These are phyloP conservation scores for Ardeotis arabs DNA, from an alignment of 2,113 vertebrate genomes.

Conservation along the genomic window DNA sequence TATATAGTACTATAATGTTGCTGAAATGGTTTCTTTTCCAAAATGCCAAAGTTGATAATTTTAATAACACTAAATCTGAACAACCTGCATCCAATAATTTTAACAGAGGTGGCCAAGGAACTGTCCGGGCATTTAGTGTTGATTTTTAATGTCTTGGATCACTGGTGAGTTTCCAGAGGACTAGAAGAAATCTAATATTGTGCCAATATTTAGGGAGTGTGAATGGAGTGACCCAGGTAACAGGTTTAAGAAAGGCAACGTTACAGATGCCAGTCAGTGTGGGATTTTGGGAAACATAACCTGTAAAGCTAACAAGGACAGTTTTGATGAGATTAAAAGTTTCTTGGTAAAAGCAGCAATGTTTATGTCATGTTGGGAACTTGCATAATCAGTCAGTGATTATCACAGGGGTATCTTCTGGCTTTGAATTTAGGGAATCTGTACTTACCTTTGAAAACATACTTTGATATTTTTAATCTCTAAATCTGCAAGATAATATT, in stretches of 20 bases:
- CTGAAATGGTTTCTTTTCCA: background rate
- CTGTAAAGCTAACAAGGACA: background rate
- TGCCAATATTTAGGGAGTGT: background rate
- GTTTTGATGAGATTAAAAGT: background rate
- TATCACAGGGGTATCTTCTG: background rate
- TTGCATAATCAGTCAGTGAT: background rate
- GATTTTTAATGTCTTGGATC: background rate
- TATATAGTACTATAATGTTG: background rate
- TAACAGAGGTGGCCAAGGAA: slow-evolving; percentile 14
- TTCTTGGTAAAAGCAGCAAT: background rate
- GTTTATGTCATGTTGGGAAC: background rate
- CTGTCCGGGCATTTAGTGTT: background rate
- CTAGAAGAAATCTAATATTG: background rate
- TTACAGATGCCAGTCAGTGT: background rate
- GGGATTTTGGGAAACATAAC: background rate
- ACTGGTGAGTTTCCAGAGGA: background rate
- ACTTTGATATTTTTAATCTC: background rate
- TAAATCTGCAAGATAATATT: background rate
- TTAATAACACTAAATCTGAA: background rate
- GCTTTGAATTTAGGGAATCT: background rate
- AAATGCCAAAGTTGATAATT: background rate
- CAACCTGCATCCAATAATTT: background rate
- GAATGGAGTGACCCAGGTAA: background rate
- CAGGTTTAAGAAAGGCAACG: background rate
- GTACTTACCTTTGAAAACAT: background rate